Evolutionary conservation across 1,140 invertebrate genomes (phyloP), one percentile per base, ranked within the genome.

Genomic region (Lepidostoma basale): DNA sequence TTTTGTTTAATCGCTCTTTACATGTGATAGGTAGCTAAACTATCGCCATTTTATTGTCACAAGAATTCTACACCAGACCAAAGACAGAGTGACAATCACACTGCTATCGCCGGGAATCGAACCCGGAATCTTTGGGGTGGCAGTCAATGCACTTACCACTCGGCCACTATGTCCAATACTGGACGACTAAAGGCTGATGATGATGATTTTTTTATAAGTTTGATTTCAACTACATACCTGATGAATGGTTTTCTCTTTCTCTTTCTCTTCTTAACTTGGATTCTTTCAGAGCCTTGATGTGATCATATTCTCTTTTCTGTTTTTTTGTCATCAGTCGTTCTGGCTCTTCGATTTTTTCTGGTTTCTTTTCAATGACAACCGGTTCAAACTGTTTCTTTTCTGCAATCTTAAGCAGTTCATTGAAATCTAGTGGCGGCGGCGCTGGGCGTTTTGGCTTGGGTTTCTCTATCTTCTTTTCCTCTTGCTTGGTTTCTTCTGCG

Each of bases 331-430:
- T 88, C 5, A 88, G 77, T 52, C 89, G 81, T 72, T 91, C 90
- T 0, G 85, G 79, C 68, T 90, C 90, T 44, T 88, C 84, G 52
- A 78, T 75, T 68, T 75, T 78, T 72, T 84, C 83, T 18, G 78
- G 76, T 76, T 88, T 88, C 70, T 88, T 88, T 74, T 89, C 86
- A 33, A 83, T 76, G 10, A 88, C 76, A 28, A 94, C 79, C 0
- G 92, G 92, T 77, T 94, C 91, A 77, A 87, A 84, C 72, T 94
- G 92, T 76, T 95, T 95, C 76, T 93, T 86, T 70, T 91, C 89
- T 5, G 93, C 93, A 12, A 96, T 77, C 77, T 92, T 91, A 0
- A 95, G 74, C 16, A 95, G 74, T 44, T 90, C 85, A 70, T 85
- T 79, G 74, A 92, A 94, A 78, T 91, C 88, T 76, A 93, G 85